Percentiles rank a stretch among this genome's conserved stretches.
Conservation (phyloP, 2,797 vertebrate species). For the Cottoperca gobio region DNA sequence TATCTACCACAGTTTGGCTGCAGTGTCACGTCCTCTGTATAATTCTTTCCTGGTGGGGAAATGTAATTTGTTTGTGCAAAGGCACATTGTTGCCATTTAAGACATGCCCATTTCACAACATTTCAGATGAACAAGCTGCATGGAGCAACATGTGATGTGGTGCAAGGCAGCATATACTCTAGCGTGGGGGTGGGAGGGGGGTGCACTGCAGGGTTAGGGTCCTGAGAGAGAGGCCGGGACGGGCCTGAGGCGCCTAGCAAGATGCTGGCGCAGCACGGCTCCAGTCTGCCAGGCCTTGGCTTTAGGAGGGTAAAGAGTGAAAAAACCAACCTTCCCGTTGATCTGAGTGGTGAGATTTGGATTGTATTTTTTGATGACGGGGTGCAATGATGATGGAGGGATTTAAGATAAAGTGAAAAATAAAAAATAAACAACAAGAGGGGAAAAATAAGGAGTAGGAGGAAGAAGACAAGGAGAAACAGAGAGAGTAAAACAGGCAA, state of each 20-base stretch:
- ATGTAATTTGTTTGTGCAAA: background rate
- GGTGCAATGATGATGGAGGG: constrained; percentile 93
- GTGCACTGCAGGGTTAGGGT: constrained; percentile 34
- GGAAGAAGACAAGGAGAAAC: constrained; percentile 90
- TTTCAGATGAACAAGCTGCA: constrained; percentile 29
- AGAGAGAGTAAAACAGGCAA: constrained; percentile 87
- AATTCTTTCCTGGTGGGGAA: constrained; percentile 6
- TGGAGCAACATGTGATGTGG: background rate
- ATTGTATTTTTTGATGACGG: constrained; percentile 91
- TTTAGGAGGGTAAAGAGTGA: constrained; percentile 87
- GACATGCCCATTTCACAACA: constrained; percentile 63
- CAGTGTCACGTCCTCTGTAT: background rate
- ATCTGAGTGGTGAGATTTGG: constrained; percentile 97
- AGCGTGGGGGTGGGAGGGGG: constrained; percentile 5
- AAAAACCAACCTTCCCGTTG: constrained; percentile 99
- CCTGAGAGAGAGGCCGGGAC: constrained; percentile 68
- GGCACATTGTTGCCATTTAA: background rate
- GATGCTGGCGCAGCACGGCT: constrained; percentile 73
- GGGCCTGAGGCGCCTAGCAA: constrained; percentile 73
- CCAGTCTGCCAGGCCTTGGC: constrained; percentile 72
- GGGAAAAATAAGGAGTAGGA: constrained; percentile 67
- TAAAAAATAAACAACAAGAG: constrained; percentile 68
- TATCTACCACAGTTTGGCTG: background rate
- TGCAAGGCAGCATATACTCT: constrained; percentile 23
- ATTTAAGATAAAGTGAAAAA: constrained; percentile 88